phyloP scores from a whole-genome alignment of 2,888 invertebrate species.

The Gymnocheta viridis region DNA sequence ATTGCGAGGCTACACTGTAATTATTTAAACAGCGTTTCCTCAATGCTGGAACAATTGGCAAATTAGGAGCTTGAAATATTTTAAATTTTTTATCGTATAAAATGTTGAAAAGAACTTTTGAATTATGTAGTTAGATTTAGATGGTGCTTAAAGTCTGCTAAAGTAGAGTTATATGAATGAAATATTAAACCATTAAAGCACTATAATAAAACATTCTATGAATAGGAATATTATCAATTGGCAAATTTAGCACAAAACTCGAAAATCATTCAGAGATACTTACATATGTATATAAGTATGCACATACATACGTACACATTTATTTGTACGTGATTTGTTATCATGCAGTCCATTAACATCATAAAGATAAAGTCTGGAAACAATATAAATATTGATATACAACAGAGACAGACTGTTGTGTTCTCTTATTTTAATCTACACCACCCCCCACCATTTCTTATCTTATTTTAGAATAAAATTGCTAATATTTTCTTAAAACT shows the following conservation, averaged over 20 bases:
- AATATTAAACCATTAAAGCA: too few species aligned
- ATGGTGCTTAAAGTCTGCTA: too few species aligned
- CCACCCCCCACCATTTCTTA: background rate
- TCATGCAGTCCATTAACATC: slow-evolving; percentile 1
- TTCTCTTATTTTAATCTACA: background rate
- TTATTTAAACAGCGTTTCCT: too few species aligned
- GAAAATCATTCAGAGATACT: background rate
- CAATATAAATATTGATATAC: slow-evolving; percentile 15
- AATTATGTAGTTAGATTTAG: too few species aligned
- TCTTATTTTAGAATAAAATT: slow-evolving; percentile 22
- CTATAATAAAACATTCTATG: background rate
- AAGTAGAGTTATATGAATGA: too few species aligned
- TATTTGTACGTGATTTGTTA: background rate
- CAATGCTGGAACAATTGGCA: too few species aligned
- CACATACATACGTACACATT: too few species aligned
- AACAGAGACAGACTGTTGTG: background rate
- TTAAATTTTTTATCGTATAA: too few species aligned
- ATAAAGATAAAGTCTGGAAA: slow-evolving; percentile 20
- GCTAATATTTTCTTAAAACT: background rate
- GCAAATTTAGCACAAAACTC: background rate
- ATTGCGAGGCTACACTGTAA: too few species aligned
- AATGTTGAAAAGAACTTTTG: too few species aligned
- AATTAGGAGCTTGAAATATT: too few species aligned
- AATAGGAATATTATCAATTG: background rate
- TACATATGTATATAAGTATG: too few species aligned